A percentile compares a stretch with the other conserved stretches of the same genome.
phyloP scores from a whole-genome alignment of 2,888 invertebrate species.

The Antheraea yamamai region DNA sequence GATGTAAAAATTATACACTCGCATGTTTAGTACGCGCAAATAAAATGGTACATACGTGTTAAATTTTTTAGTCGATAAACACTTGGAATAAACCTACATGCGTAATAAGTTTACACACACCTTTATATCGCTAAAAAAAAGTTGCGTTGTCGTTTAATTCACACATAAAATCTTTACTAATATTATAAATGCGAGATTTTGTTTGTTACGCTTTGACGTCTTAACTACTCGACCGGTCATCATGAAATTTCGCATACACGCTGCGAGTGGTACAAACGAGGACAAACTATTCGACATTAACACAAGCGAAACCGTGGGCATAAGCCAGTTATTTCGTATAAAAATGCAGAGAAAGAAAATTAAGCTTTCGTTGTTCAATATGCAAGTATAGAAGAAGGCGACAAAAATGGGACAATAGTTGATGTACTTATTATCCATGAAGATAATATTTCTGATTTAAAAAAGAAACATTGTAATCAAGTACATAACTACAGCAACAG shows the following conservation, averaged over 20 bases:
- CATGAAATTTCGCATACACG: too few species aligned
- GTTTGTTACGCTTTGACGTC: too few species aligned
- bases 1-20: not conserved
- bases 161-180: not conserved
- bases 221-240: too few species aligned
- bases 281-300: too few species aligned
- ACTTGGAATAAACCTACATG: not conserved
- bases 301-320: too few species aligned
- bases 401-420: not conserved
- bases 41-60: not conserved
- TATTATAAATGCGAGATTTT: too few species aligned
- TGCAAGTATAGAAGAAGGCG: not conserved
- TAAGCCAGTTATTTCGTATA: too few species aligned
- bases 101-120: not conserved
- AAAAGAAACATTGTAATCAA: not conserved
- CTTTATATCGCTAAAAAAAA: not conserved
- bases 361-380: not conserved
- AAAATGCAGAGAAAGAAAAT: not conserved
- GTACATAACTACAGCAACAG: conserved; percentile 22
- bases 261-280: too few species aligned
- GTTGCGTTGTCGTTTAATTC: not conserved
- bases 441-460: not conserved
- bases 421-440: not conserved
- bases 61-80: not conserved
- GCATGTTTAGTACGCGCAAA: not conserved